Percentiles rank a stretch among this genome's conserved stretches.
Evolutionary conservation across 2,888 invertebrate genomes (phyloP).

Genomic region (Drosophila meridionalis): DNA sequence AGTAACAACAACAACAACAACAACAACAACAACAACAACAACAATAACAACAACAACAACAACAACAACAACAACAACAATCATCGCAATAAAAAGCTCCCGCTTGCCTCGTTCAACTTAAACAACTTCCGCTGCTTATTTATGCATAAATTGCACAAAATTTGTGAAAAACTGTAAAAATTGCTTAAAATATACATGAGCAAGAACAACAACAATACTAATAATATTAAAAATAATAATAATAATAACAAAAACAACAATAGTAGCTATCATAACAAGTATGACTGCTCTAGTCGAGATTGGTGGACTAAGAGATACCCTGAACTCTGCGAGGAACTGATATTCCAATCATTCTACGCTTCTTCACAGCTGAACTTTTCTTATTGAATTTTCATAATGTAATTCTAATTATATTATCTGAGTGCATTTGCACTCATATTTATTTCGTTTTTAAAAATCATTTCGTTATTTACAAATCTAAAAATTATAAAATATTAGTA

Average conservation of each 20-base stretch:
- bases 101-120: slow-evolving; percentile 39
- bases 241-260: background rate
- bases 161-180: slow-evolving; percentile 35
- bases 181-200: slow-evolving; percentile 39
- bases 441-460: no score
- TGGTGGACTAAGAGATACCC: no score
- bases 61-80: background rate
- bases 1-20: slow-evolving; percentile 20
- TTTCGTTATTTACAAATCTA: no score
- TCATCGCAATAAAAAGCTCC: slow-evolving; percentile 8
- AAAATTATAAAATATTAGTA: no score
- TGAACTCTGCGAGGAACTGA: no score
- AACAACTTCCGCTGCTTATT: slow-evolving; percentile 68
- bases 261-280: background rate
- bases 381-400: no score
- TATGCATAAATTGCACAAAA: slow-evolving; percentile 47
- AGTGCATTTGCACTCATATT: no score
- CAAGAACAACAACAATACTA: slow-evolving; percentile 8
- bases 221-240: slow-evolving; percentile 13
- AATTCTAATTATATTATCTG: no score
- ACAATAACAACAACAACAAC: background rate
- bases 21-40: background rate
- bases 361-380: no score
- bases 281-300: no score
- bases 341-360: no score